Conservation (phyloP, 1,140 invertebrate genomes). For the Pseudobourletiella spinata region DNA sequence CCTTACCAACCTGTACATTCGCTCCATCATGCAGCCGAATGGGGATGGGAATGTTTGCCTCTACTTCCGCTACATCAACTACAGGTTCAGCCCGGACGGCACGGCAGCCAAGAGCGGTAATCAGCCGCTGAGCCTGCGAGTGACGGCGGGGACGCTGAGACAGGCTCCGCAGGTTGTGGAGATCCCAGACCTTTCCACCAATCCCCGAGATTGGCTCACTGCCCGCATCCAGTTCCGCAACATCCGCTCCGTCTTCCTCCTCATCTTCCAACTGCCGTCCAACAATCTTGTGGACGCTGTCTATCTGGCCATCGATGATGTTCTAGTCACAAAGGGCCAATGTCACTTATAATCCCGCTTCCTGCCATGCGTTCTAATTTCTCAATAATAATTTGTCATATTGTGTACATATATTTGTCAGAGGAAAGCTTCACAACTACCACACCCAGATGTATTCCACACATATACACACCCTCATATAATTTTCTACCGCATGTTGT, state of each 20-base stretch:
- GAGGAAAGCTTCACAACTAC: too few species aligned
- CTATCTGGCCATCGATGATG: slow-evolving; percentile 32
- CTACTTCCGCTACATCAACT: slow-evolving; percentile 33
- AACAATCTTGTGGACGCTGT: slow-evolving; percentile 26
- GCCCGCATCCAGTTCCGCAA: slow-evolving; percentile 31
- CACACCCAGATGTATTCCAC: too few species aligned
- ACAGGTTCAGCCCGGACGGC: slow-evolving; percentile 25
- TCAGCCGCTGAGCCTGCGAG: slow-evolving; percentile 21
- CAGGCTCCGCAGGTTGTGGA: slow-evolving; percentile 30
- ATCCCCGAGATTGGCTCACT: slow-evolving; percentile 31
- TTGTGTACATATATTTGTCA: too few species aligned
- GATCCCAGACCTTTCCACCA: slow-evolving; percentile 16
- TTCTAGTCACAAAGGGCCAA: slow-evolving; percentile 33
- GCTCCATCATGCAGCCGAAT: slow-evolving; percentile 26
- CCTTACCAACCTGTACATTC: slow-evolving; percentile 32
- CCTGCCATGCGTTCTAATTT: too few species aligned
- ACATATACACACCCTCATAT: background rate
- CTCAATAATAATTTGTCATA: too few species aligned
- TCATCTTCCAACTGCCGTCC: slow-evolving; percentile 31
- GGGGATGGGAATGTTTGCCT: slow-evolving; percentile 32
- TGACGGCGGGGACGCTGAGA: slow-evolving; percentile 23
- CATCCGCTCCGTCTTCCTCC: slow-evolving; percentile 29
- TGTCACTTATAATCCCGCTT: slow-evolving; percentile 18
- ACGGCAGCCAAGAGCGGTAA: slow-evolving; percentile 9
- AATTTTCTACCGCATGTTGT: too few species aligned